These are phyloP conservation scores for Cosmorhoe ocellata DNA, from an alignment of 2,888 invertebrate species.

Conservation along the genomic window DNA sequence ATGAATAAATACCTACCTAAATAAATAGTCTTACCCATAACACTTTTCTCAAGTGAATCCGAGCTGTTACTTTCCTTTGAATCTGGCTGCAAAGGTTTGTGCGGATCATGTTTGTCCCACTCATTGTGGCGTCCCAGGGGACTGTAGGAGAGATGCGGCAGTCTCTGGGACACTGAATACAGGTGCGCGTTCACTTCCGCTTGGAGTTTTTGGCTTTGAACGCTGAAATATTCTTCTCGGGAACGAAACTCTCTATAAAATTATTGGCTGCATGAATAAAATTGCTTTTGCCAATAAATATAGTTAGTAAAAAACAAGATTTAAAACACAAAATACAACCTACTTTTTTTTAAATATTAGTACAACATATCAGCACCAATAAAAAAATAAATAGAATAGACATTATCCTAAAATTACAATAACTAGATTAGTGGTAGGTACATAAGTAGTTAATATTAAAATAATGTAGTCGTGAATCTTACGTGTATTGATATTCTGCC, in stretches of 20 bases:
- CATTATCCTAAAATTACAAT: no score
- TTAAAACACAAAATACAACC: no score
- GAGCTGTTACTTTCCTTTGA: slow-evolving; percentile 79
- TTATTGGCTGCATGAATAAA: neutral
- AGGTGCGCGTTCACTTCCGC: slow-evolving; percentile 79
- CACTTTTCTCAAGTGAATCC: slow-evolving; percentile 78
- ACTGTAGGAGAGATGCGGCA: slow-evolving; percentile 79
- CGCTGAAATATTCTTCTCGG: slow-evolving; percentile 77
- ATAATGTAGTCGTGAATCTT: slow-evolving; percentile 40
- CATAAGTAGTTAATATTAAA: no score
- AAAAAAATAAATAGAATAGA: no score
- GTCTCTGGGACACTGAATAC: slow-evolving; percentile 83
- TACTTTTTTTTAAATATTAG: no score
- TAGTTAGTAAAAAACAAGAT: no score
- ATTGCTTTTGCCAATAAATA: neutral
- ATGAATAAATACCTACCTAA: neutral
- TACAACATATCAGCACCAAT: no score
- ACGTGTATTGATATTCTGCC: slow-evolving; percentile 84
- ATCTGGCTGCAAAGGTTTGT: slow-evolving; percentile 73
- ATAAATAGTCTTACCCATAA: slow-evolving; percentile 66
- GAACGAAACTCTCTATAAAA: slow-evolving; percentile 73
- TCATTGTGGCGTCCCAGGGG: slow-evolving; percentile 75
- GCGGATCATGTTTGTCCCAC: slow-evolving; percentile 77
- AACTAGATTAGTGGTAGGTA: no score
- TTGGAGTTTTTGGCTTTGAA: slow-evolving; percentile 76